Evolutionary conservation across 2,797 vertebrate species (phyloP), one percentile per base, ranked within the genome.

Genomic region (Sebastes goodei): DNA sequence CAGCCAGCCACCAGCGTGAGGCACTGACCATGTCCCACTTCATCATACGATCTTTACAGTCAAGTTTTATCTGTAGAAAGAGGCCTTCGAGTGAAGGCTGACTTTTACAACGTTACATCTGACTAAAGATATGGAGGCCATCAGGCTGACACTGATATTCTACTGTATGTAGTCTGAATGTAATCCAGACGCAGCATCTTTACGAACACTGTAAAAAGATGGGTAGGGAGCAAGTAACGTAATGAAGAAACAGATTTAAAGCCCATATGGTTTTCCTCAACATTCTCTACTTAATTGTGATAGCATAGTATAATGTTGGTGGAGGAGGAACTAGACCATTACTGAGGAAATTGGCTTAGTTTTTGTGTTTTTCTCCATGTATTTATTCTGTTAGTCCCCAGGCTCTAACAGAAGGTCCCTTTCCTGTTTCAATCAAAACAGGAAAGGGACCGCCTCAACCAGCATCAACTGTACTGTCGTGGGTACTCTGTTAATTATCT

Each of bases 41-140:
- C 12, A 85, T 86, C 78, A 85, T 27, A 12, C 72, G 53, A 77
- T 78, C 23, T 64, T 78, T 42, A 61, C 29, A 30, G 66, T 80
- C 29, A 68, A 21, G 59, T 68, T 64, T 66, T 23, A 76, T 35
- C 38, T 52, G n/a, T 63, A 29, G 14, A 73, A n/a, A 35, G n/a
- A 69, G 25, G 27, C 32, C 27, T 30, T 25, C 46, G 14, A 70
- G 11, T 65, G 21, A 84, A 53, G 56, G 29, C 35, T 71, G 55
- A 38, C n/a, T 63, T 66, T 60, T 15, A 32, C 7, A 71, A 23
- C 10, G 25, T 42, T 65, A 59, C 21, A 66, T 57, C 2, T 15
- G n/a, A 20, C 8, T 15, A 57, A 65, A 42, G 33, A 55, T 21
- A 23, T 33, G 56, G 56, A 67, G 52, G n/a, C 35, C 17, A 73